Percentiles rank a stretch among this genome's conserved stretches.
phyloP scores from a whole-genome alignment of 2,797 vertebrate genomes.

The Lutjanus campechanus region DNA sequence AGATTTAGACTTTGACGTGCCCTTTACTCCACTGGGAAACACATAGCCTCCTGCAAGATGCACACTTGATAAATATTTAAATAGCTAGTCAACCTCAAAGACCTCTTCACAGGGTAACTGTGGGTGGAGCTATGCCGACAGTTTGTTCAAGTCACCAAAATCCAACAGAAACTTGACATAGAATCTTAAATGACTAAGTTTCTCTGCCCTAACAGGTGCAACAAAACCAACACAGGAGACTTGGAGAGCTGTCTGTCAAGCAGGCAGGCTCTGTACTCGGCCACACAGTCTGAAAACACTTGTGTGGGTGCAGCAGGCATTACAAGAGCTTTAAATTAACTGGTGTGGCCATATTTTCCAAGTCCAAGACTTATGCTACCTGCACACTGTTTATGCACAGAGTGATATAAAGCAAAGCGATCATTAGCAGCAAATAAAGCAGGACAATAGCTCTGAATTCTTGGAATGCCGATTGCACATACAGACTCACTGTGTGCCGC shows the following conservation, averaged over 20 bases:
- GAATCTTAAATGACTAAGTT: background rate
- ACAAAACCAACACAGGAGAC: background rate
- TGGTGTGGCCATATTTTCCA: background rate
- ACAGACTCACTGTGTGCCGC: background rate
- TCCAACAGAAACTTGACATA: background rate
- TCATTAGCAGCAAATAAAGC: background rate
- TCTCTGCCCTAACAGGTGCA: background rate
- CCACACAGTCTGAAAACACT: background rate
- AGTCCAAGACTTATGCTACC: background rate
- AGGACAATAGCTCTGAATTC: background rate
- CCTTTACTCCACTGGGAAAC: background rate
- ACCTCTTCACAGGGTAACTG: background rate
- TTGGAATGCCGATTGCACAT: background rate
- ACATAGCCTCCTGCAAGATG: slow-evolving; percentile 1
- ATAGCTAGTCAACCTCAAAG: background rate
- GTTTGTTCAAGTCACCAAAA: background rate
- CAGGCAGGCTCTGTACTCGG: too few relatives aligned
- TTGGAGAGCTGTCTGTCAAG: background rate
- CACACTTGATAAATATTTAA: slow-evolving; percentile 27
- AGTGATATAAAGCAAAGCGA: slow-evolving; percentile 8
- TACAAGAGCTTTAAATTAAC: slow-evolving; percentile 11
- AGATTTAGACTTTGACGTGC: slow-evolving; percentile 12
- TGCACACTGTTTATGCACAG: background rate
- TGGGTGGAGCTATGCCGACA: background rate
- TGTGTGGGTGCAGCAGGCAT: background rate